Base-by-base conservation (phyloP, 2,888 invertebrate species). In the Acrobeloides nanus region DNA sequence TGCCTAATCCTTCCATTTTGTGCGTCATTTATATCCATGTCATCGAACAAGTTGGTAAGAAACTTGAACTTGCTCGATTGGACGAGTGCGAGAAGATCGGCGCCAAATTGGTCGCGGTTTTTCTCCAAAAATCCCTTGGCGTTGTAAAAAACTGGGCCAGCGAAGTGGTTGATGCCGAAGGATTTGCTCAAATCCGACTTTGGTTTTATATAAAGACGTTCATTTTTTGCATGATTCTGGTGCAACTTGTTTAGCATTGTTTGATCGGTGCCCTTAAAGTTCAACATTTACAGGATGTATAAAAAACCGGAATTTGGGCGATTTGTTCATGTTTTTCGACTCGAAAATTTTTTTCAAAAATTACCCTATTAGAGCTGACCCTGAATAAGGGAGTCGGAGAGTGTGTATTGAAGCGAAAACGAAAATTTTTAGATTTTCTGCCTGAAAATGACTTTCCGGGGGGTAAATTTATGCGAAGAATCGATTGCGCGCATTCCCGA, bases 111-210 rank as follows among this genome's bases (percentile, higher is more conserved):
- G 74, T 99, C 97, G 40, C 95, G 80, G 76, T 99, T 97, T 76
- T 97, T 97, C 75, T 97, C 95, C 46, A 97, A 79, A 73, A 97
- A 99, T 10, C 92, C 88, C 10, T 29, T 50, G 1, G 90, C 89
- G 67, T 93, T 89, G 72, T 97, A 97, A 76, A 93, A 92, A 0
- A 97, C 97, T 23, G 92, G 85, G 1, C 95, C 97, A 46, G 95
- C 95, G 76, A 95, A 99, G 75, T 97, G 97, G 75, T 90, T 92
- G 48, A 97, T 79, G 17, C 93, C 95, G 75, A 97, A 97, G 51
- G 89, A 89, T 6, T 88, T 86, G 73, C 92, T 92, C 51, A 93
- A 86, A 73, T 93, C 92, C 6, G 93, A 92, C 77, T 92, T 92
- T 44, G 97, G 95, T 77, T 92, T 92, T 57, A 95, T 79, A 75